Evolutionary conservation across 2,797 vertebrate genomes (phyloP), one percentile per base, ranked within the genome.

Genomic region (Apodemus agrarius): DNA sequence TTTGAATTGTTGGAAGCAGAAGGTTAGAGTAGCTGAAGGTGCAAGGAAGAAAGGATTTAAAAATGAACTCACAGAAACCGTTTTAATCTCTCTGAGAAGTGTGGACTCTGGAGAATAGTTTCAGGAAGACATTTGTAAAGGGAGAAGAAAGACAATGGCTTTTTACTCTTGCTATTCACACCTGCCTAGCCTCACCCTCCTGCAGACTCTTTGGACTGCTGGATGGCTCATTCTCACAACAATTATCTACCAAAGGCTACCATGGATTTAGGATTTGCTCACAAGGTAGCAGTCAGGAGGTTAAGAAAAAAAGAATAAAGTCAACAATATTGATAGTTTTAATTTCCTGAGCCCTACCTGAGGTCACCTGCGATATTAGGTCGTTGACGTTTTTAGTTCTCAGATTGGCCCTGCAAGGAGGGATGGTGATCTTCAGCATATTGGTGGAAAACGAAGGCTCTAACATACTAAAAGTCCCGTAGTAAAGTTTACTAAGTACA

Each of bases 31-130:
- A 0, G 0, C 3, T 16, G 75, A 91, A 6, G 40, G 21, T 52
- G 92, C 52, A 52, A 0, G 74, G 43, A 26, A 67, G 81, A 94
- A 92, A 54, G 0, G 3, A 76, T 46, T 40, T 16, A 92, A 94
- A 46, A 75, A 90, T 2, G 5, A 79, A 93, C 43, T 94, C 84
- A 34, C 19, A 1, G 84, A 89, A 81, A 0, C 0, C 0, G 59
- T 80, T 97, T 96, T 94, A 65, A 82, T 97, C 96, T 97, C 96
- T 63, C 65, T 82, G 84, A 93, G 95, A 92, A 97, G 63, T 0
- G 34, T 79, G 93, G 83, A 96, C 92, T 97, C 96, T 95, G 89
- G 63, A 49, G 94, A 90, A 63, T 17, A 31, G 19, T 34, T 13
- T 2, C 29, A 72, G 63, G 79, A 78, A 16, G 43, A 79, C 72